These are phyloP conservation scores for Penaeus chinensis DNA, from an alignment of 1,140 invertebrate genomes.

Conservation along the genomic window DNA sequence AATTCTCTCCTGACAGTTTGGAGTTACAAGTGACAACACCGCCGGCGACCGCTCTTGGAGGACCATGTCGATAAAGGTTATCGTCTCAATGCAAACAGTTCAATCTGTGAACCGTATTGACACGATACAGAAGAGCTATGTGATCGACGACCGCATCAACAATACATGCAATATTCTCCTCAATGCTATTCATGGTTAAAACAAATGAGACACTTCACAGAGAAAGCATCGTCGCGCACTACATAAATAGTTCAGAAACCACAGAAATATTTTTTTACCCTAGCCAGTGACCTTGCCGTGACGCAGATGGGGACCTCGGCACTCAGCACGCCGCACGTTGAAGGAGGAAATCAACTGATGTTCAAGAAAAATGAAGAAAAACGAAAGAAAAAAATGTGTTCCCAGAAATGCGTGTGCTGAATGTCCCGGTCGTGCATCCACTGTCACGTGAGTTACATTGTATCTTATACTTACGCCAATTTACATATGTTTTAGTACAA, in stretches of 20 bases:
- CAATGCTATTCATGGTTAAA: constrained; percentile 56
- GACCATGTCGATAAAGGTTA: not conserved
- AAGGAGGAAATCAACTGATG: too few relatives aligned
- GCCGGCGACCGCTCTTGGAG: constrained; percentile 11
- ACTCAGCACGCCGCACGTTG: too few relatives aligned
- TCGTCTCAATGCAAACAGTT: too few relatives aligned
- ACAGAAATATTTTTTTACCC: constrained; percentile 55
- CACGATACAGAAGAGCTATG: not conserved
- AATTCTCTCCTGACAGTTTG: constrained; percentile 27
- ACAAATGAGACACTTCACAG: constrained; percentile 57
- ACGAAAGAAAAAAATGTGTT: too few relatives aligned
- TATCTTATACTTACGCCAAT: too few relatives aligned
- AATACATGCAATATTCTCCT: constrained; percentile 45
- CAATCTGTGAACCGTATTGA: not conserved
- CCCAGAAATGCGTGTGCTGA: too few relatives aligned
- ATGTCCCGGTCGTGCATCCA: too few relatives aligned
- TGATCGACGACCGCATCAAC: constrained; percentile 41
- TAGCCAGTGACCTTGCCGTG: constrained; percentile 36
- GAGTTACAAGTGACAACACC: constrained; percentile 40
- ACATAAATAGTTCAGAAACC: constrained; percentile 61
- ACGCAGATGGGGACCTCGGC: not conserved
- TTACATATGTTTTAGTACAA: too few relatives aligned
- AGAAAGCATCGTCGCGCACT: constrained; percentile 59
- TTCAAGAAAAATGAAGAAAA: too few relatives aligned
- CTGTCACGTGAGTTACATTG: too few relatives aligned